phyloP scores from a whole-genome alignment of 64 coral and sea anemone species.

The Dendrophyllia cribrosa region DNA sequence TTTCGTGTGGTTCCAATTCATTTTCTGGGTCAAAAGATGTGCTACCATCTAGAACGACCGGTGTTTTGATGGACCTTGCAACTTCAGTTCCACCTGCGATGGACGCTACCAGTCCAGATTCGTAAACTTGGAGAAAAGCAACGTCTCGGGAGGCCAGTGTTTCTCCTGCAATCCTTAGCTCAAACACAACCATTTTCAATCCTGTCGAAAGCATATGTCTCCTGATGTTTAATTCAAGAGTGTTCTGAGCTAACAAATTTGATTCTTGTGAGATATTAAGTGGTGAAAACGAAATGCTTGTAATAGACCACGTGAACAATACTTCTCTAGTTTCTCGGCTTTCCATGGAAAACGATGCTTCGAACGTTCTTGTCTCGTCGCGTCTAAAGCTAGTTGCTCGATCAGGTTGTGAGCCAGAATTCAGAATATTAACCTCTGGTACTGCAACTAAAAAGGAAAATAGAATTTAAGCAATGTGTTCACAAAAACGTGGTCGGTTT shows the following conservation, averaged over 20 bases:
- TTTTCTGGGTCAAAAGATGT: background rate
- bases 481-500: too few species aligned
- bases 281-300: background rate
- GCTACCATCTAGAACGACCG: background rate
- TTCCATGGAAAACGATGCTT: background rate
- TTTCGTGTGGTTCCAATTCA: background rate
- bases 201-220: background rate
- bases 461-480: too few species aligned
- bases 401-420: background rate
- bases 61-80: background rate
- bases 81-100: constrained; percentile 12
- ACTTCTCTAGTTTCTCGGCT: background rate
- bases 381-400: background rate
- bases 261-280: background rate
- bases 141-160: background rate
- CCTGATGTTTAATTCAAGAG: background rate
- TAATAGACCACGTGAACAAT: background rate
- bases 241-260: background rate
- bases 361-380: background rate
- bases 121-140: background rate
- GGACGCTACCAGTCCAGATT: background rate
- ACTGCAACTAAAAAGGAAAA: background rate
- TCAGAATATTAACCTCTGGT: background rate
- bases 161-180: background rate
- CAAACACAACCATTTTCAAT: background rate